Evolutionary conservation across 1,140 invertebrate species (phyloP), one percentile per base, ranked within the genome.

Genomic region (Drosophila bocki): DNA sequence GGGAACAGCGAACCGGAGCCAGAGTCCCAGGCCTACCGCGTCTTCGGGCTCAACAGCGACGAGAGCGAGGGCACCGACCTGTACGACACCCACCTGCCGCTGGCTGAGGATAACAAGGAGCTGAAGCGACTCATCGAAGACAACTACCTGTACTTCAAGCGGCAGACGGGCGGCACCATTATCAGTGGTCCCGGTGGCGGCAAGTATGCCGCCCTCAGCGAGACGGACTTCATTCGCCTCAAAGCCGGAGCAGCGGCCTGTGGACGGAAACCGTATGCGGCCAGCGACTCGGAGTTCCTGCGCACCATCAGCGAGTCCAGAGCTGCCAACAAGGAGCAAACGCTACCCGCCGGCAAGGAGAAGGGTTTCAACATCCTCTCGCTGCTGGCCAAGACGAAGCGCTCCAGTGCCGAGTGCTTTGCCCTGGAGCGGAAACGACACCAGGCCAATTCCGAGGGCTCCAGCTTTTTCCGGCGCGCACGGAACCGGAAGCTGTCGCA

Each of bases 91-190:
- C 87, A 80, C 37, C 29, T 92, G 67, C 92, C 92, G 7, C 83
- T 93, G 57, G 91, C 92, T 19, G 91, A 93, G 64, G 92, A 93
- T 54, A 93, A 93, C 71, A 91, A 93, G 61, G 92, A 93, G 61
- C 72, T 93, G n/a, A 93, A 93, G 54, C 92, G 92, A 4, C 87
- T 93, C 29, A 93, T 93, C 42, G 92, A 93, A 64, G 90, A 93
- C 37, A 93, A 93, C 54, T 93, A 91, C 63, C 72, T 93, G 58
- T 93, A 92, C 71, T 93, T 82, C 50, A 92, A 92, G 58, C 82
- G 84, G 62, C 92, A 93, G 54, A 77, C 79, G 7, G 77, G 72
- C 3, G 76, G 69, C 3, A 75, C 64, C 7, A 62, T 78, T 3
- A 59, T 74, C 45, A 72, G 70, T 1, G 64, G 50, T 3, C 35